A percentile compares a stretch with the other conserved stretches of the same genome.
These are phyloP conservation scores for Sebastes kiyomatsui DNA, from an alignment of 2,797 vertebrate species.

Conservation along the genomic window DNA sequence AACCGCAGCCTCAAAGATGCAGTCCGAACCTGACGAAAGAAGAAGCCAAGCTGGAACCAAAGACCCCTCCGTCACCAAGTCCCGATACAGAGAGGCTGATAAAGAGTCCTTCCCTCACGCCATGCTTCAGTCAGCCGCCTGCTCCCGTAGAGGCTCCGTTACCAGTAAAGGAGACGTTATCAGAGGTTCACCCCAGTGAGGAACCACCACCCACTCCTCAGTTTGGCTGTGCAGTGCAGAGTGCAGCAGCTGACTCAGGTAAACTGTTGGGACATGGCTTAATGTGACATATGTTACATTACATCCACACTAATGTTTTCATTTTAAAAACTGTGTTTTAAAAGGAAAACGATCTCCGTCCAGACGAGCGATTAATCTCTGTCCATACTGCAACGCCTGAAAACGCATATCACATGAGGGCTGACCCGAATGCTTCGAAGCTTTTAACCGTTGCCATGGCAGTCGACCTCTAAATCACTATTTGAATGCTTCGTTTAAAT, in stretches of 20 bases:
- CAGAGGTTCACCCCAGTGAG: background rate
- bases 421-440: too few species aligned
- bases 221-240: background rate
- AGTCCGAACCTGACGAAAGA: background rate
- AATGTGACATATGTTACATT: background rate
- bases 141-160: background rate
- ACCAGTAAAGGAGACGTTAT: background rate
- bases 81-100: background rate
- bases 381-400: too few species aligned
- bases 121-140: background rate
- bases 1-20: background rate
- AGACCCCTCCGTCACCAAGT: conserved; percentile 1
- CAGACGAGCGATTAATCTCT: too few species aligned
- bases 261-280: background rate
- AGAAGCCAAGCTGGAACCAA: conserved; percentile 15
- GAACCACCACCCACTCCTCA: background rate
- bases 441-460: too few species aligned
- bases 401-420: too few species aligned
- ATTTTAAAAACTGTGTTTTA: too few species aligned
- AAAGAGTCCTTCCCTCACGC: background rate
- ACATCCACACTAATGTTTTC: too few species aligned
- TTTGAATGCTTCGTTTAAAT: too few species aligned
- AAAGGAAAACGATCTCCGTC: too few species aligned
- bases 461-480: too few species aligned
- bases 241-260: conserved; percentile 48